phyloP scores from a whole-genome alignment of 2,113 vertebrate species.

The Mustela nigripes region DNA sequence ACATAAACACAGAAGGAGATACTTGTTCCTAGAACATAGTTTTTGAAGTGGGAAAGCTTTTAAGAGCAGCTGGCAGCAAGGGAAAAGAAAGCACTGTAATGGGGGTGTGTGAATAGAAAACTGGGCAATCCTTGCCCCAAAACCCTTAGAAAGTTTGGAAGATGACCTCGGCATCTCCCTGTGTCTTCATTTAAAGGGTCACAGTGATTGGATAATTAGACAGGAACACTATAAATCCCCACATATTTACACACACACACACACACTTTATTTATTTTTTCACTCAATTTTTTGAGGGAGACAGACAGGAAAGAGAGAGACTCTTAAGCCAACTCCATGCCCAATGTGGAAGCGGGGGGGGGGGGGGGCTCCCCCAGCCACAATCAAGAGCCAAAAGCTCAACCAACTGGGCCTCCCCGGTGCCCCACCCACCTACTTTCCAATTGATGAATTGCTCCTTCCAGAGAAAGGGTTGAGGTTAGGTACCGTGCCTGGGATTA shows the following conservation, averaged over 20 bases:
- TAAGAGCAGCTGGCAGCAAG: background rate
- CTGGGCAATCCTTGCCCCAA: background rate
- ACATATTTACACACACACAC: no score
- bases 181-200: background rate
- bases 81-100: rapidly evolving
- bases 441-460: background rate
- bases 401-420: no score
- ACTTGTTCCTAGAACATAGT: background rate
- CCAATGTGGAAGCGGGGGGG: no score
- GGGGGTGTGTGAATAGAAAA: background rate
- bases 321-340: background rate
- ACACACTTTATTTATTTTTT: background rate
- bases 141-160: background rate
- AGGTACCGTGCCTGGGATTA: background rate
- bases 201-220: background rate
- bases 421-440: background rate
- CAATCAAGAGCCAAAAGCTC: no score
- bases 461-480: background rate
- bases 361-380: no score
- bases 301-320: background rate
- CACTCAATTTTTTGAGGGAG: background rate
- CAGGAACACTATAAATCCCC: background rate
- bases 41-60: background rate
- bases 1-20: background rate
- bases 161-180: background rate